A percentile compares a stretch with the other conserved stretches of the same genome.
These are phyloP conservation scores for Drosophila guanche DNA, from an alignment of 1,140 invertebrate species.

Conservation along the genomic window DNA sequence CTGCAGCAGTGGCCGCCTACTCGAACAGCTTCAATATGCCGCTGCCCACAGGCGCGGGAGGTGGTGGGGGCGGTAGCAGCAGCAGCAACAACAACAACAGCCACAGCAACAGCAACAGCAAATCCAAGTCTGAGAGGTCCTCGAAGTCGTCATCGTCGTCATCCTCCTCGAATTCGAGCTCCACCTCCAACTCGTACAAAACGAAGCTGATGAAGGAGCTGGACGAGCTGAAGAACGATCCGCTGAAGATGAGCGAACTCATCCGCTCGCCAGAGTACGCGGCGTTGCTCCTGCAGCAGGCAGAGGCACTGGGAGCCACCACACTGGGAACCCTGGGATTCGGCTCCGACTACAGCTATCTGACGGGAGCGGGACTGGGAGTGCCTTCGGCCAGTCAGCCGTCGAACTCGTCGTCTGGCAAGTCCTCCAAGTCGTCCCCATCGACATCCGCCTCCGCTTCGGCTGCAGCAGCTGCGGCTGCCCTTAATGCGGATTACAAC, in stretches of 20 bases:
- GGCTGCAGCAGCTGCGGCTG: slow-evolving; percentile 68
- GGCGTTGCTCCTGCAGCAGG: slow-evolving; percentile 75
- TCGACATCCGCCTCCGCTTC: slow-evolving; percentile 34
- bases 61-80: slow-evolving; percentile 10
- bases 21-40: slow-evolving; percentile 79
- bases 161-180: slow-evolving; percentile 70
- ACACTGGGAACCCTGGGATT: slow-evolving; percentile 79
- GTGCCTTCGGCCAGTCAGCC: slow-evolving; percentile 33
- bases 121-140: slow-evolving; percentile 68
- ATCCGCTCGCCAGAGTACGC: slow-evolving; percentile 82
- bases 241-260: slow-evolving; percentile 79
- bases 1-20: slow-evolving; percentile 75
- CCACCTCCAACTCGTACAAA: slow-evolving; percentile 77
- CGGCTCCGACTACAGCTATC: slow-evolving; percentile 73
- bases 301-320: slow-evolving; percentile 79
- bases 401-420: slow-evolving; percentile 49
- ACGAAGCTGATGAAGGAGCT: slow-evolving; percentile 82
- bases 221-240: slow-evolving; percentile 81
- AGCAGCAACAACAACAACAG: slow-evolving; percentile 20
- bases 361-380: slow-evolving; percentile 58
- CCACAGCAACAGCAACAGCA: slow-evolving; percentile 47
- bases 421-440: slow-evolving; percentile 60
- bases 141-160: slow-evolving; percentile 73
- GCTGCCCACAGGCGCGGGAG: slow-evolving; percentile 32
- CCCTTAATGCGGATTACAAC: slow-evolving; percentile 75